Base-by-base conservation (phyloP, 2,797 vertebrate genomes). In the Rallus crepitans region DNA sequence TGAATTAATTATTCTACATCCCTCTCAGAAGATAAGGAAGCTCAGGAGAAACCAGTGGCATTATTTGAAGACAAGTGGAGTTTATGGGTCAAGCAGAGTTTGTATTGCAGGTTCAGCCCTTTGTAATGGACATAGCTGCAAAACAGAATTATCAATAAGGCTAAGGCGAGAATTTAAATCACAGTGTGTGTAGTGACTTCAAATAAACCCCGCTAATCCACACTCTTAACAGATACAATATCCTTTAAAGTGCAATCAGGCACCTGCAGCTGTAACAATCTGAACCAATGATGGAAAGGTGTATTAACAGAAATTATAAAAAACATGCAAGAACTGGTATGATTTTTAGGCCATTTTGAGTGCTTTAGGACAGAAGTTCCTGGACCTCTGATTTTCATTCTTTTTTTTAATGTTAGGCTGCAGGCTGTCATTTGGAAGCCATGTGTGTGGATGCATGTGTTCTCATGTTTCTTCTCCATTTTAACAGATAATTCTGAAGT, bases 371-470 rank as follows among this genome's bases (percentile, higher is more conserved):
- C 6, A 25, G 20, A 3, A 37, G 6, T 20, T 66, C 50, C 25
- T 40, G 20, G 30, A 59, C 4, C 9, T 50, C 8, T 78, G 35
- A n/a, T 15, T 56, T 77, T 25, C 4, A 5, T 19, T 47, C 42
- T 53, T 63, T 18, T 13, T 59, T 53, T 59, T 16, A 11, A 53
- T 30, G 27, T 37, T 16, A 57, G 19, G 4, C 21, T 71, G 11
- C 16, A 59, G 35, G n/a, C 4, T 33, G 25, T 11, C 15, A 5
- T 27, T 23, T 33, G 25, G 48, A 55, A 11, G 18, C 27, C 30
- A 48, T 1, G 1, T 14, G 3, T 25, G 13, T 1, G 21, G 7
- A 18, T 28, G 9, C 3, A 30, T 5, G 23, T 17, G 7, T 21
- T 77, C 15, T 53, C 12, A 1, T 11, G 45, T 86, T 80, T 15